Evolutionary conservation across 2,888 invertebrate species (phyloP), one percentile per base, ranked within the genome.

Genomic region (Nymphalis urticae): DNA sequence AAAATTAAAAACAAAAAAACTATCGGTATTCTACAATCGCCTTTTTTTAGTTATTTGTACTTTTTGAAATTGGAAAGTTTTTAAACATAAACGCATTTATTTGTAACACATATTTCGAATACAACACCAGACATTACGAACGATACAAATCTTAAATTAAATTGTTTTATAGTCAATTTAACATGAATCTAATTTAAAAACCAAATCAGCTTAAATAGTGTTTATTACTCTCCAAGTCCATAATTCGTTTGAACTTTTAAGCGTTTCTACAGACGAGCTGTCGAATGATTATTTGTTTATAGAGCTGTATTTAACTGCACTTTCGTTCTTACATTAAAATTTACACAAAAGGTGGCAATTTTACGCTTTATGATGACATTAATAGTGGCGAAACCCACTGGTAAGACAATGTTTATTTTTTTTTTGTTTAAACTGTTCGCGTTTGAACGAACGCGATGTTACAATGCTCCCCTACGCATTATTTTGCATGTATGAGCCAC

Each of bases 261-360:
- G 79, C 79, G 81, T 81, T 84, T 81, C 77, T 79, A 81, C 77
- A 78, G 77, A 78, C 81, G 79, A 81, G 80, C 81, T 78, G 54
- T 82, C 79, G 79, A 79, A 81, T 81, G 80, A 81, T 82, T 79
- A 79, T 81, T 82, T 79, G 81, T 81, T 82, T 82, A 80, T 82
- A 84, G 83, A 82, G 79, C 76, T 74, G 81, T 76, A 79, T 77
- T 78, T 78, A 77, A 77, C 78, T 81, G 80, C 82, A 85, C 86
- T 87, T 86, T 89, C 84, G 85, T 87, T 89, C 77, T 85, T 77
- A 77, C 81, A 88, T 90, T 88, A 82, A 89, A 88, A 89, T 89
- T 87, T 86, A 86, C 85, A 86, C 85, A 86, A 86, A 88, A 88
- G 86, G 83, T 84, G 86, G 86, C 84, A 87, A 92, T 92, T 91